Base-by-base conservation (phyloP, 2,113 vertebrate species). In the Cricetomys ansorgei region DNA sequence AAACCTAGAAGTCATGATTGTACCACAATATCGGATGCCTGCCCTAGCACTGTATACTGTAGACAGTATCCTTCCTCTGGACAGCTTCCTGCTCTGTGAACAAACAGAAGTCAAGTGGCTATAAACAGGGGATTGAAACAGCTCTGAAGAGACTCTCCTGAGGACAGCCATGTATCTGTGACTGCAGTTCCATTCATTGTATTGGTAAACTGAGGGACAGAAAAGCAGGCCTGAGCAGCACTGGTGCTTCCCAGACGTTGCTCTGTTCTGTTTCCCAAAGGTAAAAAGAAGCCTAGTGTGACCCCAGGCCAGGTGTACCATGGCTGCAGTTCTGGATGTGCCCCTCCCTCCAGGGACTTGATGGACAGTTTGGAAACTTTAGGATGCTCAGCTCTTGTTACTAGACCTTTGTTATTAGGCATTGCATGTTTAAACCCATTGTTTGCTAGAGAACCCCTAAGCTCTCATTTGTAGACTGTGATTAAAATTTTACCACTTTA, bases 121-220 rank as follows among this genome's bases (percentile, higher is more conserved):
- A 6, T 1, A 67, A 25, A 25, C 0, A 7, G 8, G 12, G 15
- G 29, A 5, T 19, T 34, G 3, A 45, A 0, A 6, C 21, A 3
- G 50, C 29, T 29, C 15, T 86, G 7, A 9, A 0, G 29, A 75
- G 34, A 23, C 7, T 15, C 12, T 77, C 27, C 53, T 72, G 23
- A 37, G 57, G 37, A 62, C 5, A 40, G 65, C 34, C 1, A 12
- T 40, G 19, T 17, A 7, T n/a, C 55, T 43, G 11, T 6, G 17
- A 1, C 72, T 27, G 25, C 25, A 6, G 0, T 48, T 4, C 64
- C 0, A 0, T 37, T 84, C 13, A 5, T n/a, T 17, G 29, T 3
- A 23, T 0, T 7, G 45, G 45, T 10, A 62, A 13, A 87, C 4
- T 29, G 23, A 65, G 31, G 29, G 27, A 29, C 43, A 85, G 29